A percentile compares a stretch with the other conserved stretches of the same genome.
Conservation (phyloP, 1,140 invertebrate species). For the Drosophila dunni region DNA sequence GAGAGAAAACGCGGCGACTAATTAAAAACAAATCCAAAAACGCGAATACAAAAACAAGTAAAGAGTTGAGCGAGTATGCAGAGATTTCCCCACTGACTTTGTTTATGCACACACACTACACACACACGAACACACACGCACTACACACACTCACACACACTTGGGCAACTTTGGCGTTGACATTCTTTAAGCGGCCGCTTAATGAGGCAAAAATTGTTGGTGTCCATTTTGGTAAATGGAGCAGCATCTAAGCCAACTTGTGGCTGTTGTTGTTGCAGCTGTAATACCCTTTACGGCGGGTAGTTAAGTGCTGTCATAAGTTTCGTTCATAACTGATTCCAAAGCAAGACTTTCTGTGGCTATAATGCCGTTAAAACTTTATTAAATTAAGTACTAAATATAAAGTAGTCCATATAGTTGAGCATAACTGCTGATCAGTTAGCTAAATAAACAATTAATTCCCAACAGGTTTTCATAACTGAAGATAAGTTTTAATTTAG, state of each 20-base stretch:
- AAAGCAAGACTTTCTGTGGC: no score
- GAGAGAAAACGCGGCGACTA: conserved; percentile 54
- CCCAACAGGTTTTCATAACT: no score
- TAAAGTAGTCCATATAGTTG: no score
- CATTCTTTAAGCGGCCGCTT: conserved; percentile 63
- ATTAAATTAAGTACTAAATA: no score
- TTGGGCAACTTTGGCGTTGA: conserved; percentile 45
- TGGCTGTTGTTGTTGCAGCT: conserved; percentile 32
- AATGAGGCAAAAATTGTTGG: conserved; percentile 78
- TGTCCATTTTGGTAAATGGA: conserved; percentile 75
- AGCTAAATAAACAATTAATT: no score
- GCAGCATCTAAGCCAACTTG: conserved; percentile 67
- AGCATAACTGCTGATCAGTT: no score
- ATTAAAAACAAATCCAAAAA: conserved; percentile 63
- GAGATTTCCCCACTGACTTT: conserved; percentile 50
- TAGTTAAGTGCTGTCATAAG: conserved; percentile 9
- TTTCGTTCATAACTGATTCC: no score
- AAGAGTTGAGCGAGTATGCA: conserved; percentile 34
- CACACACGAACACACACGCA: conserved; percentile 6
- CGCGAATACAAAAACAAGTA: conserved; percentile 19
- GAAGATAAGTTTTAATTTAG: no score
- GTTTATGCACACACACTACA: conserved; percentile 16
- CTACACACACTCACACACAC: conserved; percentile 10
- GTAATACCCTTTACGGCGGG: conserved; percentile 5
- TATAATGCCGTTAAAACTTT: no score